Evolutionary conservation across 1,140 invertebrate species (phyloP).

Genomic region (Ptiloglossa arizonensis): DNA sequence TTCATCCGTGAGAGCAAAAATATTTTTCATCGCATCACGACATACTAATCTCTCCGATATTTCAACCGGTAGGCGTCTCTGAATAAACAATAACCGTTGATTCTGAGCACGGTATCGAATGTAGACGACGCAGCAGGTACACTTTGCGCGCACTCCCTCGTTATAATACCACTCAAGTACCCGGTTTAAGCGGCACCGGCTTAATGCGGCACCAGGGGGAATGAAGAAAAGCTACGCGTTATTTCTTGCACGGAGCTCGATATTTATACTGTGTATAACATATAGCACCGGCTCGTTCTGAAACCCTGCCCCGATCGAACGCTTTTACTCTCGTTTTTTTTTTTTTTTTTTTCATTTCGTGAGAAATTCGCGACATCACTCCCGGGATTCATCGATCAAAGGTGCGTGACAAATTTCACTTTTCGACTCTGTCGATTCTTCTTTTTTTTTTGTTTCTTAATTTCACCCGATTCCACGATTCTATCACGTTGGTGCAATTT

Average conservation of each 20-base stretch:
- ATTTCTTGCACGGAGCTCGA: slow-evolving; percentile 34
- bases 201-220: neutral
- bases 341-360: no score
- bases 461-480: no score
- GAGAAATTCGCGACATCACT: neutral
- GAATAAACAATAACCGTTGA: neutral
- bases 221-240: slow-evolving; percentile 15
- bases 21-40: no score
- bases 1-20: no score
- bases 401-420: no score
- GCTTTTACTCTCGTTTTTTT: neutral
- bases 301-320: slow-evolving; percentile 16
- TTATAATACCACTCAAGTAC: neutral
- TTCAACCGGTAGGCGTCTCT: neutral
- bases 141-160: slow-evolving; percentile 15
- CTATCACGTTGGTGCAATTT: no score
- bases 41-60: no score
- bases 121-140: neutral
- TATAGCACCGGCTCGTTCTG: no score
- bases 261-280: no score
- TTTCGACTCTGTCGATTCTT: no score
- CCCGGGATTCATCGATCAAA: no score
- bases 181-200: neutral
- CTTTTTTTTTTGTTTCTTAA: no score
- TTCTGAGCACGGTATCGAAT: neutral